phyloP scores from a whole-genome alignment of 2,888 invertebrate species.

The Ischnus inquisitorius region DNA sequence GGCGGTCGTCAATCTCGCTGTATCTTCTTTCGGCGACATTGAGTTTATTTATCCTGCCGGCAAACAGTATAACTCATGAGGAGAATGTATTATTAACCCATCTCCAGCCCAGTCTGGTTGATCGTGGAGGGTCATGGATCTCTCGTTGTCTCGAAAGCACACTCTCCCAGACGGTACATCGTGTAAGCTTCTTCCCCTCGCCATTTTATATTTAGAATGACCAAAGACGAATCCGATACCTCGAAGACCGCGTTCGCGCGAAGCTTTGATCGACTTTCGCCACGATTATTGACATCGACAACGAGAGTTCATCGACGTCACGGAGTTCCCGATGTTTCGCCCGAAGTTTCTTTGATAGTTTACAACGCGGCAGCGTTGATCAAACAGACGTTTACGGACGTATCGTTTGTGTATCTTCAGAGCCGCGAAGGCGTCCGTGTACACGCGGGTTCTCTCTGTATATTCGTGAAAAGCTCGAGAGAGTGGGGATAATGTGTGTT shows the following conservation, averaged over 20 bases:
- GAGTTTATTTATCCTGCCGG: slow-evolving; percentile 27
- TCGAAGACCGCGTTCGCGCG: not conserved
- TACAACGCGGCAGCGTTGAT: slow-evolving; percentile 67
- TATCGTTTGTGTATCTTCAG: slow-evolving; percentile 55
- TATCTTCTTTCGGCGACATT: not conserved
- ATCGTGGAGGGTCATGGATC: not conserved
- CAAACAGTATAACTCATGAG: not conserved
- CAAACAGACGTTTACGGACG: slow-evolving; percentile 62
- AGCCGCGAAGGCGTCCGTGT: slow-evolving; percentile 40
- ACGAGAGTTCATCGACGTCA: slow-evolving; percentile 49
- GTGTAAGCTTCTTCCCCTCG: slow-evolving; percentile 16
- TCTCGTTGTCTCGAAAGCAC: slow-evolving; percentile 26
- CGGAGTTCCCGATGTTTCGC: slow-evolving; percentile 42
- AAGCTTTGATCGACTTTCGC: slow-evolving; percentile 44
- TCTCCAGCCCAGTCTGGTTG: not conserved
- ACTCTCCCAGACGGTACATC: slow-evolving; percentile 32
- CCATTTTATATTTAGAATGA: slow-evolving; percentile 54
- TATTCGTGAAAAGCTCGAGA: slow-evolving; percentile 10
- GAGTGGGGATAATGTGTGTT: slow-evolving; percentile 43
- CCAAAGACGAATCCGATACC: not conserved
- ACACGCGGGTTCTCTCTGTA: slow-evolving; percentile 43
- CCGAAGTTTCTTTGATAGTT: slow-evolving; percentile 54
- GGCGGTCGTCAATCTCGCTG: not conserved
- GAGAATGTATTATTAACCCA: slow-evolving; percentile 9
- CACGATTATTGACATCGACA: slow-evolving; percentile 55